These are phyloP conservation scores for Drosophila subobscura DNA, from an alignment of 1,140 invertebrate genomes.

Conservation along the genomic window DNA sequence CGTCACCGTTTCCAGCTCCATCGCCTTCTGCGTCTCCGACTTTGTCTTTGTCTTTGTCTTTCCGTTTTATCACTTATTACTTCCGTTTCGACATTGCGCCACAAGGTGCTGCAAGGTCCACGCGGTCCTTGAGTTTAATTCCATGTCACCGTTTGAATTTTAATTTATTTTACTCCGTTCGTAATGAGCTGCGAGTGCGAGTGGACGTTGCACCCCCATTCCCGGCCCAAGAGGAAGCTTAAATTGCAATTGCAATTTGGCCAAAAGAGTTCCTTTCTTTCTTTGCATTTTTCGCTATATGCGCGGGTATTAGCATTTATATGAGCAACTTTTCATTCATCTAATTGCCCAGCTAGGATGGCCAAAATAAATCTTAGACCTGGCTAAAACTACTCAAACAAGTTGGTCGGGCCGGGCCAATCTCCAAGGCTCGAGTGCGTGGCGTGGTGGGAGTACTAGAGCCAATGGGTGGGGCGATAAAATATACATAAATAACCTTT, in stretches of 20 bases:
- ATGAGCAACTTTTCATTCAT: conserved; percentile 73
- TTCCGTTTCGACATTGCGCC: conserved; percentile 66
- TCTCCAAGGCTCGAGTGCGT: conserved; percentile 14
- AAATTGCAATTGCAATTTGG: conserved; percentile 59
- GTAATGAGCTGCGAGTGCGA: conserved; percentile 52
- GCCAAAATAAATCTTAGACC: conserved; percentile 72
- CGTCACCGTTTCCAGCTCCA: conserved; percentile 21
- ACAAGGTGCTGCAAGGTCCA: conserved; percentile 37
- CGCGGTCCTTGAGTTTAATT: conserved; percentile 58
- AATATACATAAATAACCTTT: conserved; percentile 82
- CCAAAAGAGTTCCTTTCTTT: neutral
- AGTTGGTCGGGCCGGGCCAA: conserved; percentile 37
- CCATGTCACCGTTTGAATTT: conserved; percentile 74
- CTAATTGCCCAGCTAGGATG: conserved; percentile 66
- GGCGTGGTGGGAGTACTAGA: neutral
- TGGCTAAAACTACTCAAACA: conserved; percentile 60
- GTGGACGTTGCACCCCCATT: no score
- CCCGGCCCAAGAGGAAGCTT: conserved; percentile 14
- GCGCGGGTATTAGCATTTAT: conserved; percentile 69
- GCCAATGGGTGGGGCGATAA: conserved; percentile 51
- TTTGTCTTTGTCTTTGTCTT: conserved; percentile 63
- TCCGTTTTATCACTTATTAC: conserved; percentile 82
- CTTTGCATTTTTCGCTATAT: neutral
- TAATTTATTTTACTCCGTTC: conserved; percentile 54
- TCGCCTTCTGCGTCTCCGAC: conserved; percentile 21